Evolutionary conservation across 1,140 invertebrate genomes (phyloP).

Genomic region (Drosophila erecta): DNA sequence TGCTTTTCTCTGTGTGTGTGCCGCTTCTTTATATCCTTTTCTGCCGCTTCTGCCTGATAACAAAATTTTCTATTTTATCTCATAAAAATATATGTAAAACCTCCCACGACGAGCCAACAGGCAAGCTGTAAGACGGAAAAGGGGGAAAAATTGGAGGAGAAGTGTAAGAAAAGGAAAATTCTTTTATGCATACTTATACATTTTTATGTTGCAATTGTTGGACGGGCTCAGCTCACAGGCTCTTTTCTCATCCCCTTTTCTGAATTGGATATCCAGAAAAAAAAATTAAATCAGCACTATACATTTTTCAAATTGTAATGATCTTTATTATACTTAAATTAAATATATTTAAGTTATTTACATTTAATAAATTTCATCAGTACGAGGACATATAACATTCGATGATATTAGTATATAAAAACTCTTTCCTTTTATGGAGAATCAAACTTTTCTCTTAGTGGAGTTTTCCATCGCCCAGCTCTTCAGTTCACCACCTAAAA

Average conservation of each 20-base stretch:
- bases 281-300: neutral
- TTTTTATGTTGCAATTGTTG: constrained; percentile 59
- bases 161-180: constrained; percentile 52
- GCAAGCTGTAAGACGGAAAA: neutral
- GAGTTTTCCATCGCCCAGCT: neutral
- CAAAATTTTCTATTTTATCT: constrained; percentile 84
- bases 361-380: neutral
- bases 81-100: constrained; percentile 78
- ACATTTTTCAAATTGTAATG: no score
- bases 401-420: no score
- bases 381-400: no score
- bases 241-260: neutral
- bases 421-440: neutral
- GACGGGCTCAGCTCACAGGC: constrained; percentile 17
- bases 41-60: constrained; percentile 79
- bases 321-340: neutral
- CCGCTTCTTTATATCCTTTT: constrained; percentile 81
- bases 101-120: constrained; percentile 17
- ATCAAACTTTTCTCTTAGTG: neutral
- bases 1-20: constrained; percentile 30
- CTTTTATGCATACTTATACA: constrained; percentile 57
- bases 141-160: constrained; percentile 10
- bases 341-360: neutral
- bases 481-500: constrained; percentile 4
- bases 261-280: neutral